Percentiles rank a stretch among this genome's conserved stretches.
phyloP scores from a whole-genome alignment of 2,888 invertebrate genomes.

The Pherbina coryleti region DNA sequence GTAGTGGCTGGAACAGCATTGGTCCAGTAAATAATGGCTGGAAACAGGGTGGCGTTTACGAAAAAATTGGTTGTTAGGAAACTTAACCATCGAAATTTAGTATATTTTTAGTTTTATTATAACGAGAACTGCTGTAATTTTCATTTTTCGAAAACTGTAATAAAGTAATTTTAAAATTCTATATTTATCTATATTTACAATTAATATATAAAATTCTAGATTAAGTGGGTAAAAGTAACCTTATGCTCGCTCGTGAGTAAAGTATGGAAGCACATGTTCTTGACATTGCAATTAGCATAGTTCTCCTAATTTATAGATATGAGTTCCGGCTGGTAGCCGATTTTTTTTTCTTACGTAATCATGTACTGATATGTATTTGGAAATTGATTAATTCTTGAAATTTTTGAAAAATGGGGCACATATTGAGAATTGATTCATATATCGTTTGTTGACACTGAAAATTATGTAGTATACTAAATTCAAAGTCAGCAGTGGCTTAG shows the following conservation, averaged over 20 bases:
- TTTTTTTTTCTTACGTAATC: background rate
- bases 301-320: background rate
- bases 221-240: too few species aligned
- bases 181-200: too few species aligned
- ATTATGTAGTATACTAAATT: too few species aligned
- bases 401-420: too few species aligned
- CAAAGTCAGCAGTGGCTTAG: too few species aligned
- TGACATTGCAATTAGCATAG: background rate
- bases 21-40: conserved; percentile 49
- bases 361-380: too few species aligned
- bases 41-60: conserved; percentile 61
- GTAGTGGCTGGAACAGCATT: conserved; percentile 17
- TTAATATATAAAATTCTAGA: too few species aligned
- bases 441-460: too few species aligned
- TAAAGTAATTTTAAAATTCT: too few species aligned
- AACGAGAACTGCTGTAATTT: background rate
- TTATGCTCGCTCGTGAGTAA: background rate
- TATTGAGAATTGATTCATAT: too few species aligned
- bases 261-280: background rate
- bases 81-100: background rate
- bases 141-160: background rate
- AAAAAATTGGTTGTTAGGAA: conserved; percentile 59
- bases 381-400: too few species aligned
- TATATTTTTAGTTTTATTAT: background rate
- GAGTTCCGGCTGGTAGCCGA: background rate